Evolutionary conservation across 2,797 vertebrate species (phyloP), one percentile per base, ranked within the genome.

Genomic region (Thaleichthys pacificus): DNA sequence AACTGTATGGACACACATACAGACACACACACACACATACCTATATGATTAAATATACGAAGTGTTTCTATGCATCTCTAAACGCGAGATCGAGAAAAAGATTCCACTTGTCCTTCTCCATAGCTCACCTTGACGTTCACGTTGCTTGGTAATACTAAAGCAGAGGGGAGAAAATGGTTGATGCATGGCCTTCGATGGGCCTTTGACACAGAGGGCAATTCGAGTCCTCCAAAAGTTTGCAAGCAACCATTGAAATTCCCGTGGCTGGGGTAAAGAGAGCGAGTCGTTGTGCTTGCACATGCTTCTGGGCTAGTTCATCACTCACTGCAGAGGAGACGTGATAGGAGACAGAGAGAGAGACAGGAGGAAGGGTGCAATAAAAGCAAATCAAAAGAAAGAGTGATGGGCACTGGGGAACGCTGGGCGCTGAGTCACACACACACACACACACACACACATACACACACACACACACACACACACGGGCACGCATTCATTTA

Each of bases 401-500:
- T 86, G 87, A 89, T 80, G 88, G 84, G 78, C 82, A 76, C 81
- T 86, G 84, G 67, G 47, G 15, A 51, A 51, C 47, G 47, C 47
- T 51, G 9, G 47, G 11, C 47, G 47, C 47, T 51, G 47, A 51
- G 9, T 51, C 79, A 24, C 24, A 86, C 67, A 86, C 69, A 76
- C 74, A 85, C 62, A 35, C 85, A 89, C 86, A 89, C 80, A 86
- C 72, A 89, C 90, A 86, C 82, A 86, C 26, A 26, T 1, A 32
- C 32, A 32, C 32, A 32, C 32, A 32, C 32, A 35, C 32, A 35
- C 32, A 51, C 47, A 51, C 79, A 86, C 68, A 86, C 69, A 75
- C 74, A 85, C 64, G 22, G 86, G 89, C 86, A 89, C 80, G 86
- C 72, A 89, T 90, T 85, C 82, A 86, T 89, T 89, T 79, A 87